A percentile compares a stretch with the other conserved stretches of the same genome.
Evolutionary conservation across 2,888 invertebrate genomes (phyloP).

Genomic region (Eupithecia tripunctaria): DNA sequence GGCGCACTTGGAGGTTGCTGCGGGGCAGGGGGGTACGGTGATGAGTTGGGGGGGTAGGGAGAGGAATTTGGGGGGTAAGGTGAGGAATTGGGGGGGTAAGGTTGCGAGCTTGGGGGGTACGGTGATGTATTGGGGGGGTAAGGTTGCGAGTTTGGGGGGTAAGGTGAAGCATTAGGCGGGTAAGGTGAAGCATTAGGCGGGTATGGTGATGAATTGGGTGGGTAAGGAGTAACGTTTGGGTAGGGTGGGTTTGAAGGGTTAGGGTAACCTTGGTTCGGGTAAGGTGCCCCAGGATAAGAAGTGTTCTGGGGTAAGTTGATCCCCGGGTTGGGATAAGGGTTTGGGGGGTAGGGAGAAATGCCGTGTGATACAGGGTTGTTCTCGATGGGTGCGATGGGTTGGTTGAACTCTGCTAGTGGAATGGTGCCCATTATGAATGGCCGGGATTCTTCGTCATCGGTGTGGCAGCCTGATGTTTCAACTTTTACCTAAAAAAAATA

Average conservation of each 20-base stretch:
- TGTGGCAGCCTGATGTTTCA: slow-evolving; percentile 63
- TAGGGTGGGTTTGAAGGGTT: slow-evolving; percentile 39
- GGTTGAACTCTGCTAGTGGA: slow-evolving; percentile 59
- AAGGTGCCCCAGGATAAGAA: slow-evolving; percentile 48
- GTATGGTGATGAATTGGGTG: background rate
- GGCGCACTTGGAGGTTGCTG: too few species aligned
- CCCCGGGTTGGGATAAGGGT: slow-evolving; percentile 26
- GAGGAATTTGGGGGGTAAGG: too few species aligned
- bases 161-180: slow-evolving; percentile 29
- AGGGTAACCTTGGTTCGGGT: slow-evolving; percentile 50
- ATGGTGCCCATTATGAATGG: slow-evolving; percentile 65
- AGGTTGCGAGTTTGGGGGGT: slow-evolving; percentile 8
- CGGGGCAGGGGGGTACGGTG: too few species aligned
- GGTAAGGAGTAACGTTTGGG: slow-evolving; percentile 38
- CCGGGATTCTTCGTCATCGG: slow-evolving; percentile 51
- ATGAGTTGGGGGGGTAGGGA: too few species aligned
- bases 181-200: slow-evolving; percentile 11
- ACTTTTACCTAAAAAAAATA: slow-evolving; percentile 59
- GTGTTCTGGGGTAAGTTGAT: slow-evolving; percentile 33
- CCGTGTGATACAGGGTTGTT: slow-evolving; percentile 43
- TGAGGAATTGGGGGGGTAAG: too few species aligned
- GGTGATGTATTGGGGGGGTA: too few species aligned
- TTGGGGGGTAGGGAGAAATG: slow-evolving; percentile 46
- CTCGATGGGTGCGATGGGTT: slow-evolving; percentile 42
- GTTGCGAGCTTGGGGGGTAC: too few species aligned